Evolutionary conservation across 2,888 invertebrate species (phyloP), one percentile per base, ranked within the genome.

Genomic region (Dryadula phaetusa): DNA sequence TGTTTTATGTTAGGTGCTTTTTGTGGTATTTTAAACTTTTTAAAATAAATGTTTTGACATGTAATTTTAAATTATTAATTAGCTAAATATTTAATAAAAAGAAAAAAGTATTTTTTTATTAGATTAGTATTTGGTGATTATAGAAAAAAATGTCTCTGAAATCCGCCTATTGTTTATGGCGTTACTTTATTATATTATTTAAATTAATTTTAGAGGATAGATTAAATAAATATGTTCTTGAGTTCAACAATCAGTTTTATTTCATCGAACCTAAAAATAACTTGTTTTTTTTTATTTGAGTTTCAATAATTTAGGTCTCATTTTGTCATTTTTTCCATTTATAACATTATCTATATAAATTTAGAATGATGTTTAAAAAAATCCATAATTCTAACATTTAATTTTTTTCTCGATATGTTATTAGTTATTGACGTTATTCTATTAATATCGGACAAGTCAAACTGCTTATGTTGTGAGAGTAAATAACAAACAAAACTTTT

Each of bases 101-200:
- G 10, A 44, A 10, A 25, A 49, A 28, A 28, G 46, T 32, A n/a
- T 25, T 22, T 58, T n/a, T 44, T 44, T 16, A 44, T 47, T 49
- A 58, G 42, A 20, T 8, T 52, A 65, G 49, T 60, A 40, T 49
- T 22, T 37, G 60, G 22, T 54, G 67, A 34, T 58, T 54, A 44
- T 72, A 69, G 64, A 53, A 56, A 67, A 65, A 58, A 66, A 54
- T 65, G 61, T 63, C 66, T 61, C 47, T 64, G 18, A 64, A 70
- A 58, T 70, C 74, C 72, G 75, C 74, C 74, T 74, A 71, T 69
- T 67, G 69, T 64, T 63, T 62, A 25, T 62, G 71, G 71, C 73
- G 68, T 52, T 46, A 66, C 46, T 20, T 70, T 52, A 52, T 70
- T 69, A 64, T 52, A 63, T n/a, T n/a, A n/a, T 47, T 60, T 46